phyloP scores from a whole-genome alignment of 2,888 invertebrate genomes.

The Hesperia comma region DNA sequence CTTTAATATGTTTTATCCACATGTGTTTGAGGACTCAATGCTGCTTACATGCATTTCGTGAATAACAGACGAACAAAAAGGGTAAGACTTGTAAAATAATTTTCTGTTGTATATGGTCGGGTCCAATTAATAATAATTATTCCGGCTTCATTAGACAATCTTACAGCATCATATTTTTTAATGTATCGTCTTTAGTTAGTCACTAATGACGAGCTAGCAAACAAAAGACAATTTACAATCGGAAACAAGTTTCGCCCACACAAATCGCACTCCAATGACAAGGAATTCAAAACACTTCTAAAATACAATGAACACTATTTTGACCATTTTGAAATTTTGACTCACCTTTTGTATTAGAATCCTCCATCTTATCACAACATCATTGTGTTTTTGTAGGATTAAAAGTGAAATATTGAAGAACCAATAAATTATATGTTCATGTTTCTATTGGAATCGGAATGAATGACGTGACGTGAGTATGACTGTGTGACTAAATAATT shows the following conservation, averaged over 20 bases:
- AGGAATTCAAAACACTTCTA: slow-evolving; percentile 53
- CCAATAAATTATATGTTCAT: slow-evolving; percentile 48
- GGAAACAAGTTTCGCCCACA: slow-evolving; percentile 76
- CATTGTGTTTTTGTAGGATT: slow-evolving; percentile 42
- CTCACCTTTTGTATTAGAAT: slow-evolving; percentile 61
- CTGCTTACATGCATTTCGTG: slow-evolving; percentile 8
- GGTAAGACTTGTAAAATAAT: slow-evolving; percentile 50
- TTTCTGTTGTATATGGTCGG: not conserved
- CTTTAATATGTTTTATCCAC: not conserved
- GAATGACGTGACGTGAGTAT: slow-evolving; percentile 29
- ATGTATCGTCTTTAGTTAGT: slow-evolving; percentile 11
- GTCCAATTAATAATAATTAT: no score
- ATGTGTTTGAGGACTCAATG: not conserved
- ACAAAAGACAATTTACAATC: slow-evolving; percentile 70
- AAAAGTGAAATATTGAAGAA: slow-evolving; percentile 43
- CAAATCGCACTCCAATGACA: slow-evolving; percentile 60
- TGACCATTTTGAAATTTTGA: slow-evolving; percentile 1
- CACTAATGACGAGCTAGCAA: slow-evolving; percentile 51
- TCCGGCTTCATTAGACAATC: slow-evolving; percentile 33
- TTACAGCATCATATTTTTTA: slow-evolving; percentile 26
- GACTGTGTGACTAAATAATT: slow-evolving; percentile 9
- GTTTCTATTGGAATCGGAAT: slow-evolving; percentile 47
- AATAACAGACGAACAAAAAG: slow-evolving; percentile 13
- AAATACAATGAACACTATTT: slow-evolving; percentile 29
- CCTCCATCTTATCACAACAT: slow-evolving; percentile 76